Evolutionary conservation across 2,797 vertebrate species (phyloP).

Genomic region (Chiloscyllium punctatum): DNA sequence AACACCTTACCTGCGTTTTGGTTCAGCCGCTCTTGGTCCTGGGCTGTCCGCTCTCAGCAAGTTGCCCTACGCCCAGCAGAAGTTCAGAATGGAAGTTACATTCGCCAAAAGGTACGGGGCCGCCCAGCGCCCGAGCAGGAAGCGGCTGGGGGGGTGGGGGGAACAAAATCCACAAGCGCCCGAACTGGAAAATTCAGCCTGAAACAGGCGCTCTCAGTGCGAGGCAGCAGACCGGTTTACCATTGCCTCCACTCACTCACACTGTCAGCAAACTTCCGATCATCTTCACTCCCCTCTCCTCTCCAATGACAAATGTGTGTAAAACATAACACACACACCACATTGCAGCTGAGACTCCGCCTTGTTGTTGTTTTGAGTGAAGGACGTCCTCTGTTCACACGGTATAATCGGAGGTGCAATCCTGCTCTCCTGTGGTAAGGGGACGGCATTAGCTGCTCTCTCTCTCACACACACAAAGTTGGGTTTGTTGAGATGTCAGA

Average conservation of each 20-base stretch:
- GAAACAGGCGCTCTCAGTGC: too few relatives aligned
- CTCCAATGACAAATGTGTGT: neutral
- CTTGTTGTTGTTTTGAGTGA: neutral
- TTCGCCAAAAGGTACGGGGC: neutral
- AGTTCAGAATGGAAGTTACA: neutral
- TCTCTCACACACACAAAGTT: too few relatives aligned
- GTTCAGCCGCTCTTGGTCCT: too few relatives aligned
- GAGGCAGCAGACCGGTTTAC: too few relatives aligned
- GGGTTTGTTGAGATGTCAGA: too few relatives aligned
- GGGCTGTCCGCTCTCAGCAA: too few relatives aligned
- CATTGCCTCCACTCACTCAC: too few relatives aligned
- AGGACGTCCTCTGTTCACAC: neutral
- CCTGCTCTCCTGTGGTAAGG: neutral
- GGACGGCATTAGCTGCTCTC: neutral
- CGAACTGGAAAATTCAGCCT: neutral
- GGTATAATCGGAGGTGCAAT: neutral
- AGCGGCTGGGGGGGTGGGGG: neutral
- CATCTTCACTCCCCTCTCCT: neutral
- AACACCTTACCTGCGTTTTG: neutral
- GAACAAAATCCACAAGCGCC: neutral
- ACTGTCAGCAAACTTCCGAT: neutral
- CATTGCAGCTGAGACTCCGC: neutral
- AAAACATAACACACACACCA: neutral
- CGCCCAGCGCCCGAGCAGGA: too few relatives aligned
- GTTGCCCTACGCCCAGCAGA: neutral